These are phyloP conservation scores for Rhimphoctona megacephalus DNA, from an alignment of 2,888 invertebrate species.

Conservation along the genomic window DNA sequence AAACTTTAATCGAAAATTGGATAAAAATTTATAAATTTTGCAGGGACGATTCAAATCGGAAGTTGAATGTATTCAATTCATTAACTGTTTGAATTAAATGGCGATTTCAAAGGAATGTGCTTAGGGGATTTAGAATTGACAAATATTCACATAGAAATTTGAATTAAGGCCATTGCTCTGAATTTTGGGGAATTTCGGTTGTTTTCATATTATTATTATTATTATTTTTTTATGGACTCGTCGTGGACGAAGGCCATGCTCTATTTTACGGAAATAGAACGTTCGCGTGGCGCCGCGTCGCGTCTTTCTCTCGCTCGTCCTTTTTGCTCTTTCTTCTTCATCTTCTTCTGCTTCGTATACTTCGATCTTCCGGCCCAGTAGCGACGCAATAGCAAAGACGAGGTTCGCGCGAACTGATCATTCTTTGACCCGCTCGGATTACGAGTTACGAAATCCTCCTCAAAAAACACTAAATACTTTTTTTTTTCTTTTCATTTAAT, in stretches of 20 bases:
- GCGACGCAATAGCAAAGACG: conserved; percentile 46
- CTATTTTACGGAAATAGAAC: conserved; percentile 64
- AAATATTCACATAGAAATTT: background rate
- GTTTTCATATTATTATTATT: conserved; percentile 19
- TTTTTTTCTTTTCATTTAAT: background rate
- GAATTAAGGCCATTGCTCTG: conserved; percentile 38
- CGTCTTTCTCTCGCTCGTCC: conserved; percentile 3
- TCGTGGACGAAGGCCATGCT: conserved; percentile 61
- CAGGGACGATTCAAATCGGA: too few species aligned
- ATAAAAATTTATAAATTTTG: too few species aligned
- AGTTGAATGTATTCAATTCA: background rate
- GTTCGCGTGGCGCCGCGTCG: conserved; percentile 40
- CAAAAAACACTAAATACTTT: background rate
- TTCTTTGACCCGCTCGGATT: conserved; percentile 50
- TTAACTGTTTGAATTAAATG: background rate
- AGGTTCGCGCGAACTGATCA: background rate
- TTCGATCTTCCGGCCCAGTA: conserved; percentile 23
- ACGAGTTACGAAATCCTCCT: conserved; percentile 40
- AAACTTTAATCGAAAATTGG: background rate
- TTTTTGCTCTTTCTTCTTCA: conserved; percentile 18
- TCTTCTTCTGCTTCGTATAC: conserved; percentile 17
- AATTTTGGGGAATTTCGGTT: conserved; percentile 35
- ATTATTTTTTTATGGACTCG: conserved; percentile 35
- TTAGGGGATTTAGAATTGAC: background rate
- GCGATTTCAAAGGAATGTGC: background rate